These are phyloP conservation scores for Copidosoma floridanum DNA, from an alignment of 1,140 invertebrate genomes.

Conservation along the genomic window DNA sequence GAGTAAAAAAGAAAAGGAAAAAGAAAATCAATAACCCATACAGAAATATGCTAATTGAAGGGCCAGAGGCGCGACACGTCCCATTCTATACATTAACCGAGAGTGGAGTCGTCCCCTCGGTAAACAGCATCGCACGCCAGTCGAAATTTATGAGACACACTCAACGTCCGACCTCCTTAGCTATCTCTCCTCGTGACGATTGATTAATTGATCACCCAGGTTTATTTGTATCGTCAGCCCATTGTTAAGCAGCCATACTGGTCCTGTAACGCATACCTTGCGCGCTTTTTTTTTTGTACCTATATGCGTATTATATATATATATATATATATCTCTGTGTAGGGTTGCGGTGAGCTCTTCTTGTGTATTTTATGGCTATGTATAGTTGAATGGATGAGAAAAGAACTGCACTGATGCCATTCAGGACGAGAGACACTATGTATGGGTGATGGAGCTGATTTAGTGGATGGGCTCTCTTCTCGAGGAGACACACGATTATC, in stretches of 20 bases:
- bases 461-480: no score
- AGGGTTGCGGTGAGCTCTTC: no score
- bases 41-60: slow-evolving; percentile 26
- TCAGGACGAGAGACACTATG: no score
- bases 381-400: no score
- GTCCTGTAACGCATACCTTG: slow-evolving; percentile 7
- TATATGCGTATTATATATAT: background rate
- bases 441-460: no score
- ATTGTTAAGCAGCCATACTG: slow-evolving; percentile 30
- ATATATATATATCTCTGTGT: no score
- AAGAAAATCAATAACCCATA: slow-evolving; percentile 23
- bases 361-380: no score
- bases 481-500: no score
- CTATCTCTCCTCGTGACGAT: slow-evolving; percentile 26
- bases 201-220: slow-evolving; percentile 41
- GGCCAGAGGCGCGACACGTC: slow-evolving; percentile 8
- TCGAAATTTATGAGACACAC: slow-evolving; percentile 30
- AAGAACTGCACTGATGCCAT: no score
- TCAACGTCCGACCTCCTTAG: slow-evolving; percentile 32
- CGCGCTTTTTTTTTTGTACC: no score
- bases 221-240: slow-evolving; percentile 36
- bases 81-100: no score
- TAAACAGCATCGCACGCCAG: slow-evolving; percentile 21
- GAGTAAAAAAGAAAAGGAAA: slow-evolving; percentile 3
- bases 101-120: no score